Conservation (phyloP, 2,797 vertebrate species). For the Bradypodion ventrale region DNA sequence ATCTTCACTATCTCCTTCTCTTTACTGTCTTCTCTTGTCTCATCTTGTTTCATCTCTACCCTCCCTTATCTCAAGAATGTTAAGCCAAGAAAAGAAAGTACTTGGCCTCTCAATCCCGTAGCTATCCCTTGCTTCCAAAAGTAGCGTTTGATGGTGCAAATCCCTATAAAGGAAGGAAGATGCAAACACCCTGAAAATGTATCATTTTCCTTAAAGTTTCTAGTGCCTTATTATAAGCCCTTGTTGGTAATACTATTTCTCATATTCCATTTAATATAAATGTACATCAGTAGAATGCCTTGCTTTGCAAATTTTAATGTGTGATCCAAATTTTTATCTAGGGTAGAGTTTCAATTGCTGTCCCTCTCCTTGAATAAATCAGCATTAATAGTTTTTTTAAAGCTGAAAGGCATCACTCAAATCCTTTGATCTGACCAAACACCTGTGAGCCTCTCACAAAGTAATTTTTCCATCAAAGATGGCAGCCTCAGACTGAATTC, state of each 20-base stretch:
- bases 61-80: background rate
- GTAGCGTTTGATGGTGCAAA: background rate
- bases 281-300: background rate
- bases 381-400: constrained; percentile 36
- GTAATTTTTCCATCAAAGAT: constrained; percentile 18
- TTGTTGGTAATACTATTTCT: constrained; percentile 3
- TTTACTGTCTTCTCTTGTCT: background rate
- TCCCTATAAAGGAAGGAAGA: background rate
- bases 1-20: too few relatives aligned
- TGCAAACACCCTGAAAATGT: background rate
- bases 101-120: background rate
- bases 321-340: constrained; percentile 4
- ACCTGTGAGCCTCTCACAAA: background rate
- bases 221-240: background rate
- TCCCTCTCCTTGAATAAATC: background rate
- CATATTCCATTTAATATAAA: constrained; percentile 18
- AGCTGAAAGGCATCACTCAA: constrained; percentile 1
- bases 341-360: constrained; percentile 22
- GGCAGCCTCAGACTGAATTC: background rate
- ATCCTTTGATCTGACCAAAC: constrained; percentile 8
- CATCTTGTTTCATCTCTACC: background rate
- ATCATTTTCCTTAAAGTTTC: background rate
- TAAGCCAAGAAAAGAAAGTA: background rate
- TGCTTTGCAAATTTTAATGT: constrained; percentile 12
- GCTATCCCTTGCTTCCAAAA: background rate